These are phyloP conservation scores for Odontothrips loti DNA, from an alignment of 2,888 invertebrate genomes.

Conservation along the genomic window DNA sequence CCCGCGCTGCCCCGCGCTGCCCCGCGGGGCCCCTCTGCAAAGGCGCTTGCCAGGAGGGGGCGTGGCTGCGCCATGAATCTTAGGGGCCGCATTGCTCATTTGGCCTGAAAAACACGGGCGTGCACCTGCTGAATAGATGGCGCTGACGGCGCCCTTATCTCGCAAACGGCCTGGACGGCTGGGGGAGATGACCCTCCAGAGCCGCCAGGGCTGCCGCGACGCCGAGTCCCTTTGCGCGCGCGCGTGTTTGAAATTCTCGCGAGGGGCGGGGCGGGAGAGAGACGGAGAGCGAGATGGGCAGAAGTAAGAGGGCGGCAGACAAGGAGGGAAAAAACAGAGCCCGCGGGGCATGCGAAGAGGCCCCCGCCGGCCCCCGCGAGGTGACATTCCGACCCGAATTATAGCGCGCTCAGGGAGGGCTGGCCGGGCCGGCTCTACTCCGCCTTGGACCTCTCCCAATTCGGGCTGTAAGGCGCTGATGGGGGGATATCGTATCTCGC, in stretches of 20 bases:
- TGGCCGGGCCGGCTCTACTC: neutral
- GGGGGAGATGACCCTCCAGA: neutral
- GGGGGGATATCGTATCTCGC: neutral
- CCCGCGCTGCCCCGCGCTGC: too few relatives aligned
- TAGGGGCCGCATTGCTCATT: too few relatives aligned
- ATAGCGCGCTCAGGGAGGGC: neutral
- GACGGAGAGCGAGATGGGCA: too few relatives aligned
- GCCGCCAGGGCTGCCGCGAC: neutral
- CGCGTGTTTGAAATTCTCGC: too few relatives aligned
- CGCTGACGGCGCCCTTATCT: neutral
- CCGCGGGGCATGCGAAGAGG: neutral
- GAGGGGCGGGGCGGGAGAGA: too few relatives aligned
- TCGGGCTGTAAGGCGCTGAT: conserved; percentile 7
- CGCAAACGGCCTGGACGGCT: neutral
- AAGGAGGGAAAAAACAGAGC: too few relatives aligned
- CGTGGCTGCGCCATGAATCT: too few relatives aligned
- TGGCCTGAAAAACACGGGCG: too few relatives aligned
- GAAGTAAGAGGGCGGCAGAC: too few relatives aligned
- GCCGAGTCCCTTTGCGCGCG: too few relatives aligned
- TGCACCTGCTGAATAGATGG: conserved; percentile 1
- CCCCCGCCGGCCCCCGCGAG: neutral
- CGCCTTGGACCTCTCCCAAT: conserved; percentile 4
- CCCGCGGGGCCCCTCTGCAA: too few relatives aligned
- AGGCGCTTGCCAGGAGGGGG: too few relatives aligned
- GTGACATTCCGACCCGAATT: conserved; percentile 3